These are phyloP conservation scores for Clusia tigrina DNA, from an alignment of 2,888 invertebrate species.

Conservation along the genomic window DNA sequence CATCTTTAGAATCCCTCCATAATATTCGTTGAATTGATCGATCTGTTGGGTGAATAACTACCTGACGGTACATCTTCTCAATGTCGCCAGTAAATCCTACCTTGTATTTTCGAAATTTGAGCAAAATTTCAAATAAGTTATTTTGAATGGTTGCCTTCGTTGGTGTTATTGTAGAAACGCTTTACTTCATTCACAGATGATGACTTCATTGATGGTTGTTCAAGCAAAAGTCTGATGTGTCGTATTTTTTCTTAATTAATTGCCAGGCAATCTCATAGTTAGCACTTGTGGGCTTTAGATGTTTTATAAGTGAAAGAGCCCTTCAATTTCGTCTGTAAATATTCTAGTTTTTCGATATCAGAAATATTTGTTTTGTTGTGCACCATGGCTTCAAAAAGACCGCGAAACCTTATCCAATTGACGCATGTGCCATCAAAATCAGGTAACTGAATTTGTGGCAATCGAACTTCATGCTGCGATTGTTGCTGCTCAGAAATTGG, in stretches of 20 bases:
- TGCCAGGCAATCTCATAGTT: conserved; percentile 33
- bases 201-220: conserved; percentile 20
- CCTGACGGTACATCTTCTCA: no score
- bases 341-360: conserved; percentile 29
- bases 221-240: conserved; percentile 27
- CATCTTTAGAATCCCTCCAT: conserved; percentile 21
- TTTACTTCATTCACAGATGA: conserved; percentile 14
- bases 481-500: background rate
- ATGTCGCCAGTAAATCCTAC: background rate
- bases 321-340: conserved; percentile 29
- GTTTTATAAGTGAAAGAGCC: conserved; percentile 29
- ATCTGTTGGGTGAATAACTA: conserved; percentile 4
- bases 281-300: conserved; percentile 28
- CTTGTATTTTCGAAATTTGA: conserved; percentile 21
- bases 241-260: conserved; percentile 30
- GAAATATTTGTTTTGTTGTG: conserved; percentile 25
- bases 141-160: conserved; percentile 29
- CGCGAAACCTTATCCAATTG: conserved; percentile 30
- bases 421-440: conserved; percentile 26
- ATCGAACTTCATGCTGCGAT: conserved; percentile 19
- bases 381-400: conserved; percentile 28
- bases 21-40: conserved; percentile 24
- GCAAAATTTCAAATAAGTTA: no score
- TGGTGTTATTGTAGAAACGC: conserved; percentile 21
- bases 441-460: conserved; percentile 31